Percentiles rank a stretch among this genome's conserved stretches.
phyloP scores from a whole-genome alignment of 2,113 vertebrate genomes.

The Chloebia gouldiae region DNA sequence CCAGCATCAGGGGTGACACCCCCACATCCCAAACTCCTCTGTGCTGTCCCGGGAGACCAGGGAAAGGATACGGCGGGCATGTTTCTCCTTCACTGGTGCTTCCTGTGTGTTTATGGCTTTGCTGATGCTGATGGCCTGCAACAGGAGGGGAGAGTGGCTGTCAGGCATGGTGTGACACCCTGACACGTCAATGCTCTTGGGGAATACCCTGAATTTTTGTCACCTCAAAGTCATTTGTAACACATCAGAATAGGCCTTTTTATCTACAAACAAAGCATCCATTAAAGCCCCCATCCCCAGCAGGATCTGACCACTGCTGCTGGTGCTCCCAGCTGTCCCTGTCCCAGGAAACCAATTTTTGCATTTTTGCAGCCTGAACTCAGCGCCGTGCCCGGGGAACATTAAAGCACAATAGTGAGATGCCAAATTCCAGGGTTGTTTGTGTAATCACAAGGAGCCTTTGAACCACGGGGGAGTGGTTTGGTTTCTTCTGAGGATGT shows the following conservation, averaged over 20 bases:
- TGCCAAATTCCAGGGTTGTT: slow-evolving; percentile 33
- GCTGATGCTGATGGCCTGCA: slow-evolving; percentile 93
- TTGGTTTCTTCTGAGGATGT: neutral
- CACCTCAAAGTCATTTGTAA: neutral
- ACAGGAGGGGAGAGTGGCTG: neutral
- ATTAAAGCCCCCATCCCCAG: neutral
- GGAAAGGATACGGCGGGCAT: slow-evolving; percentile 94
- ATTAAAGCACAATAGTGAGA: neutral
- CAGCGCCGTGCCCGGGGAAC: neutral
- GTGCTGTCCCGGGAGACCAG: accelerated
- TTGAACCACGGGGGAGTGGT: slow-evolving; percentile 11
- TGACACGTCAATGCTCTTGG: neutral
- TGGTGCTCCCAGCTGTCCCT: neutral
- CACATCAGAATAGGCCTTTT: neutral
- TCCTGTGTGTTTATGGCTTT: slow-evolving; percentile 94
- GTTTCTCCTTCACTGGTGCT: slow-evolving; percentile 95
- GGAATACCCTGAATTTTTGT: neutral
- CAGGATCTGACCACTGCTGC: accelerated
- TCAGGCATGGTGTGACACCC: neutral
- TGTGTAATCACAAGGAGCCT: slow-evolving; percentile 41
- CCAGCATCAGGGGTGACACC: neutral
- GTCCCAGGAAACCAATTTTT: neutral
- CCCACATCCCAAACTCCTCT: neutral
- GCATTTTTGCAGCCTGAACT: slow-evolving; percentile 27
- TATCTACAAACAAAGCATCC: neutral